Conservation (phyloP, 1,140 invertebrate species). For the Drosophila willistoni region DNA sequence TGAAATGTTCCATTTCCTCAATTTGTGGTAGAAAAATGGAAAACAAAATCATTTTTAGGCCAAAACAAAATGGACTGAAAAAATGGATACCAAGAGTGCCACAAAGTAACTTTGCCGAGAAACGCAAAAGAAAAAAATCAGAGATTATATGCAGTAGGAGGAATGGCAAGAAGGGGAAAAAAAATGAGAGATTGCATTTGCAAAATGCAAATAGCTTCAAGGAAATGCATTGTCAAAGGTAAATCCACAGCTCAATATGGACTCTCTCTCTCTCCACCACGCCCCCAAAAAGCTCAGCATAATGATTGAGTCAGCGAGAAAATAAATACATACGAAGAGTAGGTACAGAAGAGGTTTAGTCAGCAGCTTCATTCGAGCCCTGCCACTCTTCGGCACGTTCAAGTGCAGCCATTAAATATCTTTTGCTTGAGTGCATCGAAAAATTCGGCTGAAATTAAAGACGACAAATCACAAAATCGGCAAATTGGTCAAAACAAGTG, state of each 20-base stretch:
- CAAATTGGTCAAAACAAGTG: constrained; percentile 77
- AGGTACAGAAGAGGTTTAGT: constrained; percentile 3
- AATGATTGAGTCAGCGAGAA: constrained; percentile 42
- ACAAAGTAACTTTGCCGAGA: constrained; percentile 27
- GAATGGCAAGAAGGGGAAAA: not conserved
- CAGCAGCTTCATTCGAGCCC: constrained; percentile 16
- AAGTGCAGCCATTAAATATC: constrained; percentile 77
- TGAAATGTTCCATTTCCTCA: constrained; percentile 78
- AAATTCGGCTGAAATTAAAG: constrained; percentile 68
- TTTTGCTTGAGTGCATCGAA: constrained; percentile 63
- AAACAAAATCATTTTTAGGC: constrained; percentile 40
- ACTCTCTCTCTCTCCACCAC: not conserved
- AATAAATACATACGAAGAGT: not conserved
- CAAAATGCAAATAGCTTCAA: constrained; percentile 17
- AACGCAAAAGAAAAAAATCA: not conserved
- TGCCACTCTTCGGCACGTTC: constrained; percentile 61
- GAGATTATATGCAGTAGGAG: not conserved
- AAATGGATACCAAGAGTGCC: constrained; percentile 30
- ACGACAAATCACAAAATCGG: constrained; percentile 66
- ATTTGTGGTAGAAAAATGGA: constrained; percentile 42
- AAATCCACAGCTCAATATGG: not conserved
- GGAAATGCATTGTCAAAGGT: constrained; percentile 10
- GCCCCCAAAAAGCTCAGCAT: not conserved
- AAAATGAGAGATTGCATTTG: constrained; percentile 16
- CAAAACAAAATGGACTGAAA: constrained; percentile 41